Conservation (phyloP, 64 coral and sea anemone genomes). For the Montipora sp. region DNA sequence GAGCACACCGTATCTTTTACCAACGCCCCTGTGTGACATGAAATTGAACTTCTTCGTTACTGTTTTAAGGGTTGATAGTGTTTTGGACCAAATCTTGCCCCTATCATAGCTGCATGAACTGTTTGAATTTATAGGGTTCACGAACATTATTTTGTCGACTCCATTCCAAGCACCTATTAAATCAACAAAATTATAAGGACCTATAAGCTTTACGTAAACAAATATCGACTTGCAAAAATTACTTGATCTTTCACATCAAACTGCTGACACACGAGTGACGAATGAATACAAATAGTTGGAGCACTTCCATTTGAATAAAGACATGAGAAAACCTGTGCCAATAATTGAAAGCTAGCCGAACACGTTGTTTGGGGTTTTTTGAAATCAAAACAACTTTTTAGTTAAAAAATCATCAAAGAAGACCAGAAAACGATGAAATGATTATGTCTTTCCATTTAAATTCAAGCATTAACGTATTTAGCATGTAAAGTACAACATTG, state of each 20-base stretch:
- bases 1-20: background rate
- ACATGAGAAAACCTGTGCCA: background rate
- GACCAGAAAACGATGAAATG: background rate
- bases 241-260: background rate
- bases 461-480: background rate
- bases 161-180: background rate
- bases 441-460: background rate
- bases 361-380: background rate
- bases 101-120: background rate
- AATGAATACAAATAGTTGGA: background rate
- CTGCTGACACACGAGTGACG: background rate
- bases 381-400: background rate
- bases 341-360: background rate
- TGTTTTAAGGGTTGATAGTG: background rate
- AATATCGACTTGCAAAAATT: background rate
- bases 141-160: background rate
- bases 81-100: background rate
- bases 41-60: background rate
- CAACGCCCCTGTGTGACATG: background rate
- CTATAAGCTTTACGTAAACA: background rate
- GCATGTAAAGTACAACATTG: background rate
- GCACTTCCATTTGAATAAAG: background rate
- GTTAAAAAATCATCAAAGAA: background rate
- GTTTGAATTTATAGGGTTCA: background rate
- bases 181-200: background rate